Conservation (phyloP, 2,888 invertebrate genomes). For the Tenthredo amoena region DNA sequence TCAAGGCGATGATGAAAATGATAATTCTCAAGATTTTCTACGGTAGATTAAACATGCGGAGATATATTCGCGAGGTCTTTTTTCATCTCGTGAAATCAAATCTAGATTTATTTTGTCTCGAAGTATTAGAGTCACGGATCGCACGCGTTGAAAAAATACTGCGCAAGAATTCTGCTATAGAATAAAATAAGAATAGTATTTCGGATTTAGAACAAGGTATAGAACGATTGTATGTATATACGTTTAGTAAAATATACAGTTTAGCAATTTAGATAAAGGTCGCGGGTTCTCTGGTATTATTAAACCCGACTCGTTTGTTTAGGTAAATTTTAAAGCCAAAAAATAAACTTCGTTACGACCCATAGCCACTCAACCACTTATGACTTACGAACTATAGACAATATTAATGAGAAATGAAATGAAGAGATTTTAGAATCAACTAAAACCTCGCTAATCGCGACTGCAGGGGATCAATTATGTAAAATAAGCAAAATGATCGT, state of each 20-base stretch:
- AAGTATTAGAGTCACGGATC: neutral
- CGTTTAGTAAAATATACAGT: neutral
- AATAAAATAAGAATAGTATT: neutral
- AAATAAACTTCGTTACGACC: neutral
- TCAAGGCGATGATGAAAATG: neutral
- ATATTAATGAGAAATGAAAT: neutral
- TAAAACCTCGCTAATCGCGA: neutral
- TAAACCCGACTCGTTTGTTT: neutral
- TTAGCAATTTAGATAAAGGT: slow-evolving; percentile 35
- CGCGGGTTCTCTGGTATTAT: neutral
- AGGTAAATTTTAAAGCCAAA: neutral
- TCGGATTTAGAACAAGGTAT: neutral
- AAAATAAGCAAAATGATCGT: neutral
- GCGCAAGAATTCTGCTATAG: too few species aligned
- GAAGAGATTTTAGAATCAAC: neutral
- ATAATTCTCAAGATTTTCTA: neutral
- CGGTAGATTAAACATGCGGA: neutral
- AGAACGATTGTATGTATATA: neutral
- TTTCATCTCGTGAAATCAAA: neutral
- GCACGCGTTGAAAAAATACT: neutral
- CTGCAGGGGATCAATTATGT: neutral
- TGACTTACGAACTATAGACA: neutral
- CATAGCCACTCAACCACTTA: neutral
- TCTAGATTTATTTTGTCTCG: neutral
- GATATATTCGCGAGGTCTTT: neutral